Conservation (phyloP, 2,888 invertebrate genomes). For the Halictus quadricinctus region DNA sequence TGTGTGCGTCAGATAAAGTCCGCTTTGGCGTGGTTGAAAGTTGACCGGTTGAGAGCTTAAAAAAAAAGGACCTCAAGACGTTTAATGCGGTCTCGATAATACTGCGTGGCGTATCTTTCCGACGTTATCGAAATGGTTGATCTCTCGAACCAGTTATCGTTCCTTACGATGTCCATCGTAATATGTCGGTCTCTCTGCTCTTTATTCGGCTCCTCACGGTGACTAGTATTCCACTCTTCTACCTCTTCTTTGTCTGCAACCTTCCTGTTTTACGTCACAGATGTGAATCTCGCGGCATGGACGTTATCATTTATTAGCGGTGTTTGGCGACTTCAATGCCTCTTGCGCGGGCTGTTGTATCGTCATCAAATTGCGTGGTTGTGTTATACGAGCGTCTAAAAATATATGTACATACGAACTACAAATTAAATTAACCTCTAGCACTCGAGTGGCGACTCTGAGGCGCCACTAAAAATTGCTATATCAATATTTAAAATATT, state of each 20-base stretch:
- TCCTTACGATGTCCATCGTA: background rate
- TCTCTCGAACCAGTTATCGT: background rate
- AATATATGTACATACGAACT: background rate
- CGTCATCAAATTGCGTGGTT: background rate
- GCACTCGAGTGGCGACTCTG: background rate
- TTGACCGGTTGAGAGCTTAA: background rate
- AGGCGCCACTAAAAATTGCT: background rate
- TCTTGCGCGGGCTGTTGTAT: background rate
- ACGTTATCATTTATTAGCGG: background rate
- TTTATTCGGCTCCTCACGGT: background rate
- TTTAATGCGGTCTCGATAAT: background rate
- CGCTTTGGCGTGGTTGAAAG: background rate
- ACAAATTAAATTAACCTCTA: background rate
- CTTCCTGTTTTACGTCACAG: background rate
- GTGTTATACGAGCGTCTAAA: background rate
- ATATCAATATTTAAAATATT: too few species aligned
- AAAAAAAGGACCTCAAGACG: slow-evolving; percentile 3
- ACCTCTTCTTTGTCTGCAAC: background rate
- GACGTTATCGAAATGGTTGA: background rate
- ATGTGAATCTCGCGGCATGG: background rate
- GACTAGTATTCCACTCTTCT: background rate
- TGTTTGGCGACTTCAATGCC: background rate
- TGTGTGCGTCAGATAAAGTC: background rate
- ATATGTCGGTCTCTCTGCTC: background rate
- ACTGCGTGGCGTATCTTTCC: background rate